Evolutionary conservation across 2,888 invertebrate genomes (phyloP).

Genomic region (Hirtodrosophila cameraria): DNA sequence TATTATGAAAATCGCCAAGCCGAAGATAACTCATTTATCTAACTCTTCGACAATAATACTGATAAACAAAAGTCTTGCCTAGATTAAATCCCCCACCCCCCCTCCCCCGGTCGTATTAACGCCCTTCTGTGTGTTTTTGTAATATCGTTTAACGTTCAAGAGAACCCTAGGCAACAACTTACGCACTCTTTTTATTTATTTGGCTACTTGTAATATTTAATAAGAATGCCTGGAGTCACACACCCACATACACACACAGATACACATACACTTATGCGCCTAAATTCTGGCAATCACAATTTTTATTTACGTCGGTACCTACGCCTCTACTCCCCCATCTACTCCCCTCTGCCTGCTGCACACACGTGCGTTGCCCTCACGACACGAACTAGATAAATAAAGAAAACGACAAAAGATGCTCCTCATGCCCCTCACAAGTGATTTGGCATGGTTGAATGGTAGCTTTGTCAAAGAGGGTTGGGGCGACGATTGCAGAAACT

Average conservation of each 20-base stretch:
- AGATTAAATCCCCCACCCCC: too few relatives aligned
- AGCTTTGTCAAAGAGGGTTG: not conserved
- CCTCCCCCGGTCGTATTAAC: not conserved
- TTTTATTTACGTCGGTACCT: slow-evolving; percentile 65
- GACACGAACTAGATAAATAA: slow-evolving; percentile 78
- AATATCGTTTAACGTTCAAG: slow-evolving; percentile 25
- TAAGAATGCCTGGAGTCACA: slow-evolving; percentile 52
- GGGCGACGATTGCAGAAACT: slow-evolving; percentile 55
- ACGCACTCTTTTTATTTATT: slow-evolving; percentile 62
- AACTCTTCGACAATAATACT: too few relatives aligned
- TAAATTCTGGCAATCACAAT: slow-evolving; percentile 74
- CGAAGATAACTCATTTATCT: too few relatives aligned
- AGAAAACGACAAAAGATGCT: slow-evolving; percentile 54
- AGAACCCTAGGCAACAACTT: slow-evolving; percentile 42
- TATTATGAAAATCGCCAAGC: too few relatives aligned
- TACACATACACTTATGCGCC: slow-evolving; percentile 17
- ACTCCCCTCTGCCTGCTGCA: slow-evolving; percentile 12
- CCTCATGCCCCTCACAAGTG: slow-evolving; percentile 21
- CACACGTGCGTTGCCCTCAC: slow-evolving; percentile 62
- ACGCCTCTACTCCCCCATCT: slow-evolving; percentile 4
- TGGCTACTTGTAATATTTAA: slow-evolving; percentile 71
- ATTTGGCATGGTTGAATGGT: slow-evolving; percentile 8
- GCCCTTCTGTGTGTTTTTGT: slow-evolving; percentile 19
- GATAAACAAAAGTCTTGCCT: too few relatives aligned
- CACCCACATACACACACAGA: slow-evolving; percentile 1